Percentiles rank a stretch among this genome's conserved stretches.
Conservation (phyloP, 2,888 invertebrate genomes). For the Taenaris catops region DNA sequence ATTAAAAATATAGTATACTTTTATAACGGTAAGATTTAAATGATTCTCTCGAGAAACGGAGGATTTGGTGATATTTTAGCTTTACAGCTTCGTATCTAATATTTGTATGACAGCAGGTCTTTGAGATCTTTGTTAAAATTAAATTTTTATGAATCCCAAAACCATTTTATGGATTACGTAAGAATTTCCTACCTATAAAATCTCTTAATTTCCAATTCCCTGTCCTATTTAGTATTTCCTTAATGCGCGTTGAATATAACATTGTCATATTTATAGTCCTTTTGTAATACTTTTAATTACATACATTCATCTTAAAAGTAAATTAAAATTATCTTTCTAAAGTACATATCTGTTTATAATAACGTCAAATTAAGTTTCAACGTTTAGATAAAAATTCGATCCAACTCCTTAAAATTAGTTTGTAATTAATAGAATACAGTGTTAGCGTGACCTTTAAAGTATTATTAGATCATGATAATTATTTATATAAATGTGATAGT, state of each 20-base stretch:
- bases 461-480: slow-evolving; percentile 55
- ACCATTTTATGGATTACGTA: slow-evolving; percentile 13
- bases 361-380: slow-evolving; percentile 49
- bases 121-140: slow-evolving; percentile 44
- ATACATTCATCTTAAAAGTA: slow-evolving; percentile 18
- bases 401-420: slow-evolving; percentile 30
- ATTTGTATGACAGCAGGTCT: slow-evolving; percentile 53
- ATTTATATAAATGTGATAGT: slow-evolving; percentile 12
- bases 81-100: slow-evolving; percentile 68
- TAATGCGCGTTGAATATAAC: slow-evolving; percentile 14
- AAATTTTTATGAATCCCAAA: slow-evolving; percentile 12
- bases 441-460: slow-evolving; percentile 49
- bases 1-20: slow-evolving; percentile 33
- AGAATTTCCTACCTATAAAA: slow-evolving; percentile 3
- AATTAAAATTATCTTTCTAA: slow-evolving; percentile 47
- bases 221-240: slow-evolving; percentile 7
- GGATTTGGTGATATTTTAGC: slow-evolving; percentile 74
- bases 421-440: slow-evolving; percentile 30
- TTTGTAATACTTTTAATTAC: slow-evolving; percentile 19
- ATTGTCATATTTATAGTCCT: slow-evolving; percentile 26
- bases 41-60: slow-evolving; percentile 55
- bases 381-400: slow-evolving; percentile 31
- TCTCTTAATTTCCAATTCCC: slow-evolving; percentile 7
- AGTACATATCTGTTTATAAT: slow-evolving; percentile 65
- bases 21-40: slow-evolving; percentile 47